These are phyloP conservation scores for Luperina testacea DNA, from an alignment of 2,888 invertebrate genomes.

Conservation along the genomic window DNA sequence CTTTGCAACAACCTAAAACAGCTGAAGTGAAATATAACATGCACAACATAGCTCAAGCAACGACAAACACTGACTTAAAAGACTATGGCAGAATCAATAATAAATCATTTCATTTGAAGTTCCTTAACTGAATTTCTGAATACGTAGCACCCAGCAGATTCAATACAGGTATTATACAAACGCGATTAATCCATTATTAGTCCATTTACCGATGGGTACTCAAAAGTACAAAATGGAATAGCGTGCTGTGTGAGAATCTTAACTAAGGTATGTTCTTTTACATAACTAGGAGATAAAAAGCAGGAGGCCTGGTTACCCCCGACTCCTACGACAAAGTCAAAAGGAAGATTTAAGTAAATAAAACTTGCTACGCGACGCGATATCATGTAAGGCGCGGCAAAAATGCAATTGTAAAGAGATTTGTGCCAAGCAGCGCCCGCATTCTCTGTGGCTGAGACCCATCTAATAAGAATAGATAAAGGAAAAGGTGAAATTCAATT, in stretches of 20 bases:
- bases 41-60: not conserved
- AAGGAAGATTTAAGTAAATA: not conserved
- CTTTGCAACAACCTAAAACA: not conserved
- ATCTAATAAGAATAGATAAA: constrained; percentile 23
- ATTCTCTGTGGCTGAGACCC: constrained; percentile 18
- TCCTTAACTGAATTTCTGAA: not conserved
- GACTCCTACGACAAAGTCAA: not conserved
- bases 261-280: not conserved
- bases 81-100: not conserved
- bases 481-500: constrained; percentile 29
- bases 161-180: not conserved
- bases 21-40: not conserved
- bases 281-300: not conserved
- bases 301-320: not conserved
- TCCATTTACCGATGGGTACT: not conserved
- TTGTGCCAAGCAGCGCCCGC: constrained; percentile 45
- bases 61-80: not conserved
- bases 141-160: not conserved
- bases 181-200: not conserved
- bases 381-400: constrained; percentile 18
- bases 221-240: not conserved
- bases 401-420: constrained; percentile 57
- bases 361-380: constrained; percentile 26
- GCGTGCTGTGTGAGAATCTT: not conserved
- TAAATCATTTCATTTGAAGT: not conserved